Conservation (phyloP, 2,888 invertebrate genomes). For the Tenthredo amoena region DNA sequence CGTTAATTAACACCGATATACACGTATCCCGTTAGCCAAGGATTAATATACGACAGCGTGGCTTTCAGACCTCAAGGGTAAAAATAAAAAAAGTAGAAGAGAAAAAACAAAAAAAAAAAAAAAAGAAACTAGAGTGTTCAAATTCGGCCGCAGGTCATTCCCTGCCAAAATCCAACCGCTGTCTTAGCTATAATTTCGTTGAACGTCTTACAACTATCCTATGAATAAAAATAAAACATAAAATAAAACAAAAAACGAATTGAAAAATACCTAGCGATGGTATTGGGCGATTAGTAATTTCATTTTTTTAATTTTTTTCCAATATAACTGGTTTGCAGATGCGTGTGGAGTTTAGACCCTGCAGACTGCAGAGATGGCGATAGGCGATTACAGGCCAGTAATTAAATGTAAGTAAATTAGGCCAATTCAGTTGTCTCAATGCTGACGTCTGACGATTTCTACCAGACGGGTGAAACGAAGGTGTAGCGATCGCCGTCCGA, state of each 20-base stretch:
- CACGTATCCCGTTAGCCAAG: conserved; percentile 36
- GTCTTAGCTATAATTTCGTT: conserved; percentile 4
- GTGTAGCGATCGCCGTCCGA: conserved; percentile 1
- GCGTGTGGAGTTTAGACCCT: not conserved
- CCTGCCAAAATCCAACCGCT: not conserved
- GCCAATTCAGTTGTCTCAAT: conserved; percentile 67
- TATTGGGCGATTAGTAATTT: not conserved
- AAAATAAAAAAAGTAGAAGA: not conserved
- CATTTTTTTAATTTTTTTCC: not conserved
- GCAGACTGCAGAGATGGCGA: conserved; percentile 51
- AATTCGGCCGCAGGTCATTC: conserved; percentile 7
- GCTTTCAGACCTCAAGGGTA: not conserved
- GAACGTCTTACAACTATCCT: not conserved
- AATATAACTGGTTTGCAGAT: conserved; percentile 39
- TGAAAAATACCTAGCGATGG: not conserved
- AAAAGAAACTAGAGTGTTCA: not conserved
- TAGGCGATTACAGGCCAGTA: conserved; percentile 65
- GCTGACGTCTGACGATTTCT: conserved; percentile 58
- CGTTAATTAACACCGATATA: conserved; percentile 41
- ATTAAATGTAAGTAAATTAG: conserved; percentile 77
- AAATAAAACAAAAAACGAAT: not conserved
- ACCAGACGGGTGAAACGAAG: conserved; percentile 47
- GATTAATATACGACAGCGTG: conserved; percentile 38
- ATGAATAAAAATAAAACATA: not conserved
- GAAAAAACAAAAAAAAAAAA: not conserved